Evolutionary conservation across 2,797 vertebrate species (phyloP), one percentile per base, ranked within the genome.

Genomic region (Siniperca undulata): DNA sequence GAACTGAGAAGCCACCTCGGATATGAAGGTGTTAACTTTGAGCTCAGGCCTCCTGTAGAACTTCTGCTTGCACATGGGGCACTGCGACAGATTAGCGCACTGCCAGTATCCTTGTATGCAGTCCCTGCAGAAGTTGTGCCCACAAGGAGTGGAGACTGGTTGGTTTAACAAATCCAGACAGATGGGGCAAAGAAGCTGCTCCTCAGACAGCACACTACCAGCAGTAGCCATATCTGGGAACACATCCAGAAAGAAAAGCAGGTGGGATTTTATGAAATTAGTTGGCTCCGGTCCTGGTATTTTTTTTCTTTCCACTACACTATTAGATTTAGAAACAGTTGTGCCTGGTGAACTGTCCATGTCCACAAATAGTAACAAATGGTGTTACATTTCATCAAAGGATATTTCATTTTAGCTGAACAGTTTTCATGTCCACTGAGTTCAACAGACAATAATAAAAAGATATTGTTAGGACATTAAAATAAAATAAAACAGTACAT

Each of bases 121-220:
- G 55, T 90, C 91, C 69, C 71, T 86, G 86, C 95, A 96, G 91
- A 94, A 95, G 89, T 95, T 95, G 86, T 96, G 95, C 20, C 95
- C 95, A 50, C 95, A 95, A 0, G 95, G 94, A 62, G 93, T 93
- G 9, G 94, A 93, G 56, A 95, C 93, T 0, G 94, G 94, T 53
- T 87, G 92, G 80, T 89, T 82, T 77, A 95, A 92, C 72, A 94
- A 44, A 82, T 95, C 93, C 83, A 95, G 86, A 85, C 94, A 94
- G 86, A 94, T 94, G 85, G 94, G 94, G 79, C 94, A 95, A 27
- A 93, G 93, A 66, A 93, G 91, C 74, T 93, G 93, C 86, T 94
- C 92, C 77, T 92, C 91, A 24, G 89, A 92, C 70, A 93, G 81
- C 70, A 91, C 13, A 42, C 78, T 83, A 83, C 74, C 85, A 73